Evolutionary conservation across 2,113 vertebrate species (phyloP).

Genomic region (Phoxinus phoxinus): DNA sequence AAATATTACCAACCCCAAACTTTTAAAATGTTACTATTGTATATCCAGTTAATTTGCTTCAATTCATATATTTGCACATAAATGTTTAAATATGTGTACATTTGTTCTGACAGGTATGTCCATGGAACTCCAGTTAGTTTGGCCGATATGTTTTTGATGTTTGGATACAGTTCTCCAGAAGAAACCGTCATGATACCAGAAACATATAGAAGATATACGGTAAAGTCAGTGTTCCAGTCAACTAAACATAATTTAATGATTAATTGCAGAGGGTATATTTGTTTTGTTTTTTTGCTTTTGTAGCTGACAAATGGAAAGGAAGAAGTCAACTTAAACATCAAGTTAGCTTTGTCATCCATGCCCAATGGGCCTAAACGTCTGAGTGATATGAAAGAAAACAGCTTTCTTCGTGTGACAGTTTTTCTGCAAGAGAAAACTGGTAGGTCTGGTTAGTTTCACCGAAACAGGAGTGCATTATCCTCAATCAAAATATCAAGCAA

Average conservation of each 20-base stretch:
- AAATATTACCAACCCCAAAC: neutral
- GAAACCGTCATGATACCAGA: slow-evolving; percentile 61
- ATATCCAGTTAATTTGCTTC: neutral
- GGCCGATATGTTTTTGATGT: slow-evolving; percentile 63
- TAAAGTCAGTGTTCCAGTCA: slow-evolving; percentile 3
- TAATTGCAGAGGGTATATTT: neutral
- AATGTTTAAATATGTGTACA: neutral
- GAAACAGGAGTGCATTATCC: neutral
- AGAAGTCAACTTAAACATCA: slow-evolving; percentile 62
- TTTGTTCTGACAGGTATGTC: slow-evolving; percentile 65
- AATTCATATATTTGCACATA: neutral
- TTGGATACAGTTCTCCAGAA: slow-evolving; percentile 64
- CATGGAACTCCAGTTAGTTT: slow-evolving; percentile 65
- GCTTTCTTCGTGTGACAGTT: slow-evolving; percentile 66
- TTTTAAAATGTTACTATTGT: neutral
- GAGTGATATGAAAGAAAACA: slow-evolving; percentile 59
- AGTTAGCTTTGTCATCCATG: slow-evolving; percentile 53
- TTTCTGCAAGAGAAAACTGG: slow-evolving; percentile 65
- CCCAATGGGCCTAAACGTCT: slow-evolving; percentile 60
- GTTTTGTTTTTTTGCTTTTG: neutral
- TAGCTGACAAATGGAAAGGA: slow-evolving; percentile 59
- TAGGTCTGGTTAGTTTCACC: slow-evolving; percentile 15
- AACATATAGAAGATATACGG: slow-evolving; percentile 56
- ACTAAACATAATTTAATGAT: neutral
- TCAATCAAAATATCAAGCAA: neutral